phyloP scores from a whole-genome alignment of 2,113 vertebrate species.

The Hystrix cristata region DNA sequence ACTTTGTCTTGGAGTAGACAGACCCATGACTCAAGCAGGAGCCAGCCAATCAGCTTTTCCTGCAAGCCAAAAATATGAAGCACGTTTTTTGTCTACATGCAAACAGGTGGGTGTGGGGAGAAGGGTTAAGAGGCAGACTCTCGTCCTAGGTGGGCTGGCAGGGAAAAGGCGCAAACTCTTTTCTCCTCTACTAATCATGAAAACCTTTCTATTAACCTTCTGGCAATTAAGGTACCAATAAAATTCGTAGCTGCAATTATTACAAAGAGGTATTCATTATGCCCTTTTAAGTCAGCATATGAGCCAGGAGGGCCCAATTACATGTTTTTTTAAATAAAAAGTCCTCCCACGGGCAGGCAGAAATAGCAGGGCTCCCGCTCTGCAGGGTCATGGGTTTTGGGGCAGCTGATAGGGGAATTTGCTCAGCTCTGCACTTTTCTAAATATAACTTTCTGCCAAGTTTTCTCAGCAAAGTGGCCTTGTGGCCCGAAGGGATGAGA shows the following conservation, averaged over 20 bases:
- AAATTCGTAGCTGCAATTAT: constrained; percentile 10
- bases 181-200: neutral
- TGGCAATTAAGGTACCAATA: constrained; percentile 42
- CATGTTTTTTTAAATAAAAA: constrained; percentile 8
- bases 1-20: neutral
- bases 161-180: neutral
- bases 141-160: neutral
- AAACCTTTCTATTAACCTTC: constrained; percentile 14
- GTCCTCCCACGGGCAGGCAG: constrained; percentile 1
- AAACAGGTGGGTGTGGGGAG: neutral
- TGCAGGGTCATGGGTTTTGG: neutral
- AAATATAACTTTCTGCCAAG: constrained; percentile 69
- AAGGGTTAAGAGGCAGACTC: neutral
- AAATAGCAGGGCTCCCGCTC: neutral
- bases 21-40: neutral
- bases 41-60: neutral
- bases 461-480: constrained; percentile 66
- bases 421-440: constrained; percentile 62
- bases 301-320: neutral
- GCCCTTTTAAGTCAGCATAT: neutral
- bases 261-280: constrained; percentile 40
- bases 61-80: neutral
- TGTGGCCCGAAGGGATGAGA: constrained; percentile 44
- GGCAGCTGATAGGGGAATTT: constrained; percentile 62
- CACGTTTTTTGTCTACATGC: neutral